phyloP scores from a whole-genome alignment of 2,797 vertebrate genomes.

The Anisognathus igniventris region DNA sequence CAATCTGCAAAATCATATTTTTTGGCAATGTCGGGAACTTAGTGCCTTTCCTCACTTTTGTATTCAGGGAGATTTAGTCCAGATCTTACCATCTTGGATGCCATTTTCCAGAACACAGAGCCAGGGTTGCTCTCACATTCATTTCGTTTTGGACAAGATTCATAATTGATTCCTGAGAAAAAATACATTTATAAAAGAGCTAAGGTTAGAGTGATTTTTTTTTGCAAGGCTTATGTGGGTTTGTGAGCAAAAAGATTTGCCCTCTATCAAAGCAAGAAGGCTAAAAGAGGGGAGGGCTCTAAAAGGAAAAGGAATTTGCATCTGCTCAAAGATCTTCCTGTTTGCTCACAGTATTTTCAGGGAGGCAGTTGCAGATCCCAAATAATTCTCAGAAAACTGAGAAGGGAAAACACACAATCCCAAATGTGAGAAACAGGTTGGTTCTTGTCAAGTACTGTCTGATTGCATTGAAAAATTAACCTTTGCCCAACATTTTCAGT shows the following conservation, averaged over 20 bases:
- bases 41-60: neutral
- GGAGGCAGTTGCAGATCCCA: neutral
- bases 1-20: neutral
- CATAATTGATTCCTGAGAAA: conserved; percentile 73
- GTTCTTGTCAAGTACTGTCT: neutral
- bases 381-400: neutral
- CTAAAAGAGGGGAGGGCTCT: neutral
- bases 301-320: neutral
- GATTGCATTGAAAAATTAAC: neutral
- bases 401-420: neutral
- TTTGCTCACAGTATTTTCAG: neutral
- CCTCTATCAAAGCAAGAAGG: neutral
- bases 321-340: neutral
- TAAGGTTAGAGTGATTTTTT: neutral
- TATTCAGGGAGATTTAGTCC: neutral
- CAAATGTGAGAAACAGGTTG: neutral
- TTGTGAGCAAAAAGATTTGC: neutral
- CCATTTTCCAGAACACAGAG: conserved; percentile 71
- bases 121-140: conserved; percentile 67
- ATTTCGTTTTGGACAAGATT: conserved; percentile 71
- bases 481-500: neutral
- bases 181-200: neutral
- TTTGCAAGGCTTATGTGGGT: neutral
- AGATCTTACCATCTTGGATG: conserved; percentile 73
- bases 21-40: neutral